Evolutionary conservation across 2,113 vertebrate genomes (phyloP), one percentile per base, ranked within the genome.

Genomic region (Labrus mixtus): DNA sequence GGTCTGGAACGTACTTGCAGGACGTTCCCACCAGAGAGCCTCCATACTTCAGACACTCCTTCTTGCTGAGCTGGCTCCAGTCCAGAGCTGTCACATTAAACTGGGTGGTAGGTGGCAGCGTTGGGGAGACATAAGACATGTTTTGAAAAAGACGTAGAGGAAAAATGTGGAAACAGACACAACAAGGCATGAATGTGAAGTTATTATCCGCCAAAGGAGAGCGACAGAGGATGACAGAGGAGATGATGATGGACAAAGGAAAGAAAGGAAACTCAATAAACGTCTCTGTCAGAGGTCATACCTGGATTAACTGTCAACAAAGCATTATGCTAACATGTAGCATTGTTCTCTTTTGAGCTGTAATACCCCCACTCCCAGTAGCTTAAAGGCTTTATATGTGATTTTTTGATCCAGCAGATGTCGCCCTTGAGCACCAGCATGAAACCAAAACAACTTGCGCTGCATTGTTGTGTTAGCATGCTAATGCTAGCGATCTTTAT

Each of bases 61-160:
- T 97, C 94, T 97, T 99, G 71, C 97, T 96, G 81, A 99, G 94
- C 94, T 98, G 96, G 25, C 93, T 98, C 97, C 98, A 99, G 93
- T 99, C 97, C 91, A 98, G 92, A 69, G 94, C 97, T 99, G 98
- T 97, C 73, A 96, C 87, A 94, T 99, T 98, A 91, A 96, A 92
- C 94, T 96, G 92, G 89, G 87, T 72, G 82, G 68, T 41, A 66
- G 78, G 15, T 0, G 6, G 55, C 0, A 72, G 73, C 63, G 69
- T 37, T 16, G 37, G 39, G 56, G 71, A 69, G 60, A 63, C 63
- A 79, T 78, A 64, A 78, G 54, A 84, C 63, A 74, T 55, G 76
- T 72, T 72, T 77, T 43, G 48, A 83, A 68, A 59, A 70, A 82
- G 58, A 72, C 5, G 10, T 0, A 6, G 7, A 67, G 19, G 57